A percentile compares a stretch with the other conserved stretches of the same genome.
These are phyloP conservation scores for Nothoprocta perdicaria DNA, from an alignment of 2,113 vertebrate species.

Conservation along the genomic window DNA sequence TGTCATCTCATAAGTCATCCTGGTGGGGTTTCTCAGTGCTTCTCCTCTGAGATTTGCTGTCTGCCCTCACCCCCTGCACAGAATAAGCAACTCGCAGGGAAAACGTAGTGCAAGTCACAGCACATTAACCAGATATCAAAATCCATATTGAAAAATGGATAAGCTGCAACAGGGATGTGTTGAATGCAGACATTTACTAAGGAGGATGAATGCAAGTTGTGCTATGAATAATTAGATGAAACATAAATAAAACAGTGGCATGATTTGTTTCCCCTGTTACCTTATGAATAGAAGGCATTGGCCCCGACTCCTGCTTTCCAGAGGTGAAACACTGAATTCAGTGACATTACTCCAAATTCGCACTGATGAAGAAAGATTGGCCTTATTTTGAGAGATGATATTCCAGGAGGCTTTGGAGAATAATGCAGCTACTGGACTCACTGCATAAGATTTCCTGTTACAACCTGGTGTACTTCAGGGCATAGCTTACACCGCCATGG, in stretches of 20 bases:
- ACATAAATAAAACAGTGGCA: conserved; percentile 43
- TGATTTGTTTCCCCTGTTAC: conserved; percentile 44
- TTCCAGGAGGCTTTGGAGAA: not conserved
- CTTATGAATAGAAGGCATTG: not conserved
- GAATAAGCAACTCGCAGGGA: not conserved
- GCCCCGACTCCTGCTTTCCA: not conserved
- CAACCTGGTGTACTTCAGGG: not conserved
- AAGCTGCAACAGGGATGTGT: not conserved
- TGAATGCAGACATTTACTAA: not conserved
- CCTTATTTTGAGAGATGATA: conserved; percentile 21
- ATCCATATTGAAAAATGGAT: not conserved
- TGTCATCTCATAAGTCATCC: not conserved
- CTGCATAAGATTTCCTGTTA: not conserved
- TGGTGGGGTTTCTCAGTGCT: not conserved
- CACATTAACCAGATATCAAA: conserved; percentile 15
- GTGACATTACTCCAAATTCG: not conserved
- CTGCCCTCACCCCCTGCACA: not conserved
- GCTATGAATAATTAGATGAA: conserved; percentile 34
- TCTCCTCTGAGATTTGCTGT: not conserved
- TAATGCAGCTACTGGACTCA: conserved; percentile 1
- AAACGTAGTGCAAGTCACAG: not conserved
- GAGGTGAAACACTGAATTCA: not conserved
- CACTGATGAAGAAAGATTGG: not conserved
- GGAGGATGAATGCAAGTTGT: not conserved
- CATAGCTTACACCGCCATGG: not conserved